Evolutionary conservation across 2,888 invertebrate genomes (phyloP), one percentile per base, ranked within the genome.

Genomic region (Atherix ibis): DNA sequence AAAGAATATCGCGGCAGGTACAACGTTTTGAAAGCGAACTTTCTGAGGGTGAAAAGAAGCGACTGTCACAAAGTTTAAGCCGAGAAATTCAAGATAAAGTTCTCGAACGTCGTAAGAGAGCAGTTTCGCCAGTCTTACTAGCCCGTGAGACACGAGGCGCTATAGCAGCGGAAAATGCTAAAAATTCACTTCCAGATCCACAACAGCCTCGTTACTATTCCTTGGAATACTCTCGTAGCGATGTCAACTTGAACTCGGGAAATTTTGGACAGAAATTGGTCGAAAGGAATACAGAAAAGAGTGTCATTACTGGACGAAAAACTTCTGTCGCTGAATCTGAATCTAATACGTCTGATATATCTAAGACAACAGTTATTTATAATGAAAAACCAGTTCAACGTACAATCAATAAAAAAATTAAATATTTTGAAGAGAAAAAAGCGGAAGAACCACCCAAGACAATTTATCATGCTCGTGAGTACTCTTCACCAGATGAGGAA

Each of bases 401-500:
- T n/a, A 73, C 56, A 4, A 47, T 81, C 1, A 68, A 73, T 36
- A 72, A 73, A 46, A 84, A 78, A 56, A 76, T 85, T 2, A 75
- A 80, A 53, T 84, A 79, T 58, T 85, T 83, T 51, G 84, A 85
- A 56, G 74, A 73, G 3, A 73, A 72, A 0, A 68, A 70, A 44
- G 67, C 63, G 32, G 56, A 65, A 4, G 58, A 63, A 19, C 66
- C 67, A n/a, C 54, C 62, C 31, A 54, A 56, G 24, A 64, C 58
- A 4, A 55, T 68, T 37, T 67, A 70, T 43, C 68, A 67, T 38
- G 66, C 68, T 1, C 62, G 66, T 37, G 70, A 70, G 44, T 65
- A 61, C 45, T 63, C 62, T 10, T 62, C 56, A 29, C 64, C 68
- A 1, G 65, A 67, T 29, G 68, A 68, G 43, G 62, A 59, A 25